Evolutionary conservation across 2,797 vertebrate species (phyloP).

Genomic region (Aldrovandia affinis): DNA sequence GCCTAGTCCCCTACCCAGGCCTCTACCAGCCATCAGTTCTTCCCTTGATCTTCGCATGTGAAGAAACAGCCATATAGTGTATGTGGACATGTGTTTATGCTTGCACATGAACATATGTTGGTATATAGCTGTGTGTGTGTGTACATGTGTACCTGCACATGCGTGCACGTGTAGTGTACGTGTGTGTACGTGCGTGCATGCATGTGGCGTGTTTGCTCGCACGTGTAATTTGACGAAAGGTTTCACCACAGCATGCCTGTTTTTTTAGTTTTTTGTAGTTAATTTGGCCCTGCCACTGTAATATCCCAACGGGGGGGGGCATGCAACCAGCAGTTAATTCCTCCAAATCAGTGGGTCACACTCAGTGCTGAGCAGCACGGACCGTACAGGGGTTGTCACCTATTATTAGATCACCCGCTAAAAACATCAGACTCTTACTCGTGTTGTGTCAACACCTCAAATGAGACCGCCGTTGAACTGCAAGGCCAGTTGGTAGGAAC

Average conservation of each 20-base stretch:
- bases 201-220: background rate
- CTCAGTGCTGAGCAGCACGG: background rate
- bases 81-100: too few species aligned
- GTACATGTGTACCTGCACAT: background rate
- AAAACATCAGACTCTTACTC: background rate
- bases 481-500: background rate
- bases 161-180: background rate
- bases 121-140: too few species aligned
- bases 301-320: background rate
- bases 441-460: background rate
- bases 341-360: constrained; percentile 6
- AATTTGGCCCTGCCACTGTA: background rate
- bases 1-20: too few species aligned
- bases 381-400: background rate
- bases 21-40: too few species aligned
- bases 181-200: background rate
- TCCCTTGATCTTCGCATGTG: too few species aligned
- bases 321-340: background rate
- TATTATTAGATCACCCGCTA: background rate
- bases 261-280: background rate
- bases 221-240: background rate
- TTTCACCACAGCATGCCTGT: background rate
- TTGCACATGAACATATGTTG: too few species aligned
- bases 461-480: background rate
- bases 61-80: too few species aligned